phyloP scores from a whole-genome alignment of 2,888 invertebrate genomes.

The Elgonia sp. region DNA sequence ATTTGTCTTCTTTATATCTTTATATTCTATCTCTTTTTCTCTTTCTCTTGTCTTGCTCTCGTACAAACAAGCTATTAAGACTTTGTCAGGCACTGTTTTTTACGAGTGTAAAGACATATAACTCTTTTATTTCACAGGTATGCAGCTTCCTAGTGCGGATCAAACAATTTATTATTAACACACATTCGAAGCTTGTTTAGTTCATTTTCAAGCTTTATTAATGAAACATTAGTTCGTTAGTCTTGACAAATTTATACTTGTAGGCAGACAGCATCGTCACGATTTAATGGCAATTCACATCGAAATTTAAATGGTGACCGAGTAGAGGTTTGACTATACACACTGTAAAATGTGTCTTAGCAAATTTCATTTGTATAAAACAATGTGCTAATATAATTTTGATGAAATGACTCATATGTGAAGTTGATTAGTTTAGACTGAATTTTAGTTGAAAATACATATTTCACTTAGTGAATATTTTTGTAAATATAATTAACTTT shows the following conservation, averaged over 20 bases:
- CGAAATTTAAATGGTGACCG: slow-evolving; percentile 8
- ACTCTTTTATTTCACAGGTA: slow-evolving; percentile 84
- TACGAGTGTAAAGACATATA: slow-evolving; percentile 77
- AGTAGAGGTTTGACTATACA: slow-evolving; percentile 19
- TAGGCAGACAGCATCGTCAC: slow-evolving; percentile 43
- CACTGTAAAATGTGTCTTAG: too few species aligned
- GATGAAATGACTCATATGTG: too few species aligned
- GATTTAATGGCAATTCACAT: slow-evolving; percentile 10
- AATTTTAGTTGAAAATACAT: too few species aligned
- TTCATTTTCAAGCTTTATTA: slow-evolving; percentile 81
- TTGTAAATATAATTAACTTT: too few species aligned
- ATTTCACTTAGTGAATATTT: too few species aligned
- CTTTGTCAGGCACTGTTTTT: slow-evolving; percentile 52
- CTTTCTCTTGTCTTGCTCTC: slow-evolving; percentile 57
- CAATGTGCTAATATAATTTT: too few species aligned
- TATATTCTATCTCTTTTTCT: slow-evolving; percentile 52
- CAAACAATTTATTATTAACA: slow-evolving; percentile 80
- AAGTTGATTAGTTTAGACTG: too few species aligned
- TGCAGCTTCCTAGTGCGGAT: slow-evolving; percentile 84
- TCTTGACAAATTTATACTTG: slow-evolving; percentile 41
- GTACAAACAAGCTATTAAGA: slow-evolving; percentile 58
- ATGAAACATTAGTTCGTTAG: slow-evolving; percentile 57
- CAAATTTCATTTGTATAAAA: too few species aligned
- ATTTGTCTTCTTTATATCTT: slow-evolving; percentile 44
- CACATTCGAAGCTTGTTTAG: slow-evolving; percentile 81